Percentiles rank a stretch among this genome's conserved stretches.
Conservation (phyloP, 2,797 vertebrate genomes). For the Paratrypauchen microcephalus region DNA sequence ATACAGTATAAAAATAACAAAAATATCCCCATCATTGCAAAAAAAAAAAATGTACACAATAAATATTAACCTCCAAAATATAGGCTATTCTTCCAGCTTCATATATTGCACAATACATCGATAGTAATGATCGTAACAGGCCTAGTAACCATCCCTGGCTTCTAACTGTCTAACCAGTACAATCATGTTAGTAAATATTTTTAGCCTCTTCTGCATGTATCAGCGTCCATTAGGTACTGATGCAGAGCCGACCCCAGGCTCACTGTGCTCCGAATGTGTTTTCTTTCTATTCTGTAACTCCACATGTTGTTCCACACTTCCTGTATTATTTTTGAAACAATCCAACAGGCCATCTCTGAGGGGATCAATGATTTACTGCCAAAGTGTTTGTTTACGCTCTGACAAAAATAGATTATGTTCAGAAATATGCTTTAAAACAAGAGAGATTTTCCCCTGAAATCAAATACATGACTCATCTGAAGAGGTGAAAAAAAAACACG, state of each 20-base stretch:
- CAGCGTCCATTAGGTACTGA: neutral
- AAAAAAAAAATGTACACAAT: no score
- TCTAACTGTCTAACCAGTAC: neutral
- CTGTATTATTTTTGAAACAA: constrained; percentile 29
- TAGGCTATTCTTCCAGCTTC: no score
- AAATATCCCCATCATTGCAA: no score
- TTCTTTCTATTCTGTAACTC: neutral
- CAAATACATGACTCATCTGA: neutral
- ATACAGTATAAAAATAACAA: no score
- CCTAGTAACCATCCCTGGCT: no score
- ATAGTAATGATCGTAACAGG: no score
- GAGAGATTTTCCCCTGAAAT: constrained; percentile 6
- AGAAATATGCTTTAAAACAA: constrained; percentile 40
- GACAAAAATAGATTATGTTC: constrained; percentile 49
- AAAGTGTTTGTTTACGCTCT: constrained; percentile 48
- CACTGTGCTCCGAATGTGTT: neutral
- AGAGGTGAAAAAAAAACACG: neutral
- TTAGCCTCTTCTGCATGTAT: constrained; percentile 6
- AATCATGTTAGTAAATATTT: constrained; percentile 1
- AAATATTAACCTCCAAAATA: no score
- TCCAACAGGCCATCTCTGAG: constrained; percentile 30
- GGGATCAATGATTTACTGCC: constrained; percentile 59
- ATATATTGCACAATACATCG: no score
- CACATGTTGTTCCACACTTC: constrained; percentile 16
- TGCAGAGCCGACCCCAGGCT: neutral